phyloP scores from a whole-genome alignment of 2,797 vertebrate genomes.

The Tokudaia tokunoshimensis region DNA sequence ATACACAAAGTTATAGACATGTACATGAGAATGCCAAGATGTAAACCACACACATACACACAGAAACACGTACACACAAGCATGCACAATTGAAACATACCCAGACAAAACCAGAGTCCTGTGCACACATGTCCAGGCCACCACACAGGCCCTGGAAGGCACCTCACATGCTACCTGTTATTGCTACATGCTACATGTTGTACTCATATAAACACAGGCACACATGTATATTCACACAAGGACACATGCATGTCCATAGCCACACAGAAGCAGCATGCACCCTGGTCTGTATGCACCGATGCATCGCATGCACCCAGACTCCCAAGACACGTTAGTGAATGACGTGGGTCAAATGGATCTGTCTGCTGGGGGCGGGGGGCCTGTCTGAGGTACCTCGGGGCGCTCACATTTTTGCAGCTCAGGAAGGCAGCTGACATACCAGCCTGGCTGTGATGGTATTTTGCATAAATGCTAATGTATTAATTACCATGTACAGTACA shows the following conservation, averaged over 20 bases:
- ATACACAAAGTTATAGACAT: background rate
- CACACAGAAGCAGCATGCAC: background rate
- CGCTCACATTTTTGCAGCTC: conserved; percentile 85
- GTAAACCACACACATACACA: background rate
- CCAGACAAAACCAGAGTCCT: background rate
- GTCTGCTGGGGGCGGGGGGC: conserved; percentile 75
- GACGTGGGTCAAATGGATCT: conserved; percentile 73
- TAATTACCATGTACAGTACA: conserved; percentile 87
- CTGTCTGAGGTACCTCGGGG: conserved; percentile 82
- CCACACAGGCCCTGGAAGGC: background rate
- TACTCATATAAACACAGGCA: background rate
- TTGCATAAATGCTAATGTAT: conserved; percentile 87
- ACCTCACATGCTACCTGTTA: background rate
- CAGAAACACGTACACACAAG: background rate
- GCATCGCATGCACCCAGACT: background rate
- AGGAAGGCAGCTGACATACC: conserved; percentile 85
- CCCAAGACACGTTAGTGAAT: background rate
- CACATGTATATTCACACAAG: background rate
- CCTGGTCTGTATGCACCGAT: background rate
- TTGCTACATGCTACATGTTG: background rate
- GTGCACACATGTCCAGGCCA: background rate
- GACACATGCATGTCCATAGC: background rate
- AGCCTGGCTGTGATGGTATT: conserved; percentile 85
- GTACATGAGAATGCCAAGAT: background rate
- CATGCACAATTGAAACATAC: background rate